Percentiles rank a stretch among this genome's conserved stretches.
Conservation (phyloP, 2,113 vertebrate genomes). For the Petaurus breviceps region DNA sequence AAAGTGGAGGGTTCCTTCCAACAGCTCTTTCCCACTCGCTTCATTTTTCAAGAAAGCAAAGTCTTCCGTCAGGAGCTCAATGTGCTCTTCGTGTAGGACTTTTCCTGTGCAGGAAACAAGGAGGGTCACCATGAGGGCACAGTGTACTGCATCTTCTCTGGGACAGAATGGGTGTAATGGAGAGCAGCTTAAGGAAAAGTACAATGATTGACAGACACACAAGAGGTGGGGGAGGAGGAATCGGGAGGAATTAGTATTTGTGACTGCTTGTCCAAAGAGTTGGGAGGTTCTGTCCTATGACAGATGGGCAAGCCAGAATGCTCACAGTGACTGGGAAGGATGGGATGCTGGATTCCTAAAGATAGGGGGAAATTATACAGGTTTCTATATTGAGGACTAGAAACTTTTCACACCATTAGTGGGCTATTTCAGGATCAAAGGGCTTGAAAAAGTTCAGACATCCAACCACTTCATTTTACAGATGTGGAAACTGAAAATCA, state of each 20-base stretch:
- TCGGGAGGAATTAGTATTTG: neutral
- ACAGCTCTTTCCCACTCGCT: conserved; percentile 88
- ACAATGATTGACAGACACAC: neutral
- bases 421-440: neutral
- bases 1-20: conserved; percentile 92
- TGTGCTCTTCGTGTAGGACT: conserved; percentile 94
- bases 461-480: neutral
- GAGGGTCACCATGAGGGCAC: neutral
- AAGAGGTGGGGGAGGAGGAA: neutral
- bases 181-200: neutral
- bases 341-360: neutral
- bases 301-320: neutral
- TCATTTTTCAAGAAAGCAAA: conserved; percentile 92
- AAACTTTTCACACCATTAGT: neutral
- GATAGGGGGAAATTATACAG: neutral
- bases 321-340: neutral
- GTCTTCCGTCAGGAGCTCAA: conserved; percentile 92
- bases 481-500: neutral
- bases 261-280: neutral
- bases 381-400: neutral
- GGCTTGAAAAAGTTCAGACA: neutral
- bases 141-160: neutral
- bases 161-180: neutral
- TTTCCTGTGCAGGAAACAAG: conserved; percentile 82
- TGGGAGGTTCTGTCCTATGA: neutral